Conservation (phyloP, 2,113 vertebrate genomes). For the Platichthys flesus region DNA sequence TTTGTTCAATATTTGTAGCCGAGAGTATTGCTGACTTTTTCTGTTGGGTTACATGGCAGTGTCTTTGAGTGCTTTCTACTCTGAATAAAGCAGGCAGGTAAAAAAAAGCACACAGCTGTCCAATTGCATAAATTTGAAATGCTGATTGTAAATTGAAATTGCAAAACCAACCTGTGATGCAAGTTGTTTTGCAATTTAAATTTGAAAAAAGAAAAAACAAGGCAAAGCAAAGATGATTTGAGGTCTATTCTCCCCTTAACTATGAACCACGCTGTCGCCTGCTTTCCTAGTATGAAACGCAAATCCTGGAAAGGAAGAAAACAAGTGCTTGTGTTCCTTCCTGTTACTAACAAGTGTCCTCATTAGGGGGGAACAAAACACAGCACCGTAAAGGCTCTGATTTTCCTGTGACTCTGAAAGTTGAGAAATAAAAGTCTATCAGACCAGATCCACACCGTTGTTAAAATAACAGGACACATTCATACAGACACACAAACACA, state of each 20-base stretch:
- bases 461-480: slow-evolving; percentile 37
- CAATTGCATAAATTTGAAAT: slow-evolving; percentile 42
- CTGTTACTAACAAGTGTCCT: slow-evolving; percentile 12
- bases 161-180: slow-evolving; percentile 8
- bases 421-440: slow-evolving; percentile 35
- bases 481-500: slow-evolving; percentile 34
- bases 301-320: slow-evolving; percentile 21
- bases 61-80: slow-evolving; percentile 24
- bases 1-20: slow-evolving; percentile 19
- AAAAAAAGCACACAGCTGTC: slow-evolving; percentile 30
- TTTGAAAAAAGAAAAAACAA: not conserved
- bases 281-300: not conserved
- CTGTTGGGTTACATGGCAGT: slow-evolving; percentile 15
- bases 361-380: slow-evolving; percentile 37
- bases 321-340: slow-evolving; percentile 32
- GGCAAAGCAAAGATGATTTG: not conserved
- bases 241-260: slow-evolving; percentile 24
- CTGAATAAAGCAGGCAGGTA: slow-evolving; percentile 10
- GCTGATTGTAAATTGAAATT: slow-evolving; percentile 7
- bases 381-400: slow-evolving; percentile 31
- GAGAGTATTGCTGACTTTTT: not conserved
- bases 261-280: slow-evolving; percentile 7
- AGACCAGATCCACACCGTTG: slow-evolving; percentile 40
- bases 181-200: not conserved
- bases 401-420: slow-evolving; percentile 38